A percentile compares a stretch with the other conserved stretches of the same genome.
Evolutionary conservation across 1,140 invertebrate genomes (phyloP).

Genomic region (Drosophila biarmipes): DNA sequence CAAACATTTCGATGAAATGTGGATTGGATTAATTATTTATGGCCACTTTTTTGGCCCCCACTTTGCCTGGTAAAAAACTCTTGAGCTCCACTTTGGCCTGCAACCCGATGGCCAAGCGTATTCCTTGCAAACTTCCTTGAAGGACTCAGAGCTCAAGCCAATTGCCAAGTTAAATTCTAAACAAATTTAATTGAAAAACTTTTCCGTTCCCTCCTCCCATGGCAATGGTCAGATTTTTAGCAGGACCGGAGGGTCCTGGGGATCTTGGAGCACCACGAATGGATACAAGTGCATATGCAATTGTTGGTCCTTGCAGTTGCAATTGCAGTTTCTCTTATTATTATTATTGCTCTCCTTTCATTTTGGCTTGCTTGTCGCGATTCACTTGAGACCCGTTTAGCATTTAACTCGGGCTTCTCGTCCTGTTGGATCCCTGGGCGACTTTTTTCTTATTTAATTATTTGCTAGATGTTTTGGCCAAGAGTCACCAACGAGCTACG

Average conservation of each 20-base stretch:
- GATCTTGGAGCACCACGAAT: conserved; percentile 28
- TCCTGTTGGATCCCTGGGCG: conserved; percentile 5
- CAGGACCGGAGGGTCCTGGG: conserved; percentile 3
- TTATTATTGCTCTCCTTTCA: conserved; percentile 21
- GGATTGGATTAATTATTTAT: conserved; percentile 50
- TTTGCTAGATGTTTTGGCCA: conserved; percentile 53
- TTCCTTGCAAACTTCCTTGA: conserved; percentile 30
- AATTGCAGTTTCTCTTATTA: conserved; percentile 33
- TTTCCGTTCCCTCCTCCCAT: conserved; percentile 49
- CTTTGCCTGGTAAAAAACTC: conserved; percentile 2
- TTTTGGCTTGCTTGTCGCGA: conserved; percentile 56
- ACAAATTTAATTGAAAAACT: conserved; percentile 81
- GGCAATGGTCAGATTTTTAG: conserved; percentile 62
- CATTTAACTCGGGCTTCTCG: conserved; percentile 58
- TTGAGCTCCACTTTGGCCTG: conserved; percentile 10
- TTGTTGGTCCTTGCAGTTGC: conserved; percentile 63
- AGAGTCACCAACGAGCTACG: conserved; percentile 53
- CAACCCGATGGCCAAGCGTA: conserved; percentile 22
- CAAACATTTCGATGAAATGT: conserved; percentile 21
- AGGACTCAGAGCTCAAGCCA: conserved; percentile 37
- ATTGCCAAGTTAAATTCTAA: conserved; percentile 77
- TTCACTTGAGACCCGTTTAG: conserved; percentile 71
- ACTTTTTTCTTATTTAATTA: conserved; percentile 67
- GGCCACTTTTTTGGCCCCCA: conserved; percentile 4
- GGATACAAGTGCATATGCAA: conserved; percentile 75